A percentile compares a stretch with the other conserved stretches of the same genome.
Evolutionary conservation across 2,797 vertebrate genomes (phyloP).

Genomic region (Galagoides demidoff): DNA sequence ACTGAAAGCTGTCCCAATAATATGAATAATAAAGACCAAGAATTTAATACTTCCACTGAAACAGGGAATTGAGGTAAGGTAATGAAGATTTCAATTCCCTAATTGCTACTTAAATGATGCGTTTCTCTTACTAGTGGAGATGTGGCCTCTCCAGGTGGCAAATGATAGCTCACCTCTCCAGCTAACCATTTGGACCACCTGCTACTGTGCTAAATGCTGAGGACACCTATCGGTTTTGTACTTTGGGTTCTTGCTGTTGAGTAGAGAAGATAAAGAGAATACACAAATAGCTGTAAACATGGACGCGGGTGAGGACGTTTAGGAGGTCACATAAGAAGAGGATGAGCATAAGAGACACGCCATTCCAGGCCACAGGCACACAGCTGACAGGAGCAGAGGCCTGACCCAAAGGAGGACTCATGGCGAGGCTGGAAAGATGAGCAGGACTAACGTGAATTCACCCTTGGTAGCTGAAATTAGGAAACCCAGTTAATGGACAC

Average conservation of each 20-base stretch:
- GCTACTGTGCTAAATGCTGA: not conserved
- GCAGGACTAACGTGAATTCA: not conserved
- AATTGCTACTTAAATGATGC: not conserved
- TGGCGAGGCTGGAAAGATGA: not conserved
- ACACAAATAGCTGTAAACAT: not conserved
- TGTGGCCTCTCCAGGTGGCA: not conserved
- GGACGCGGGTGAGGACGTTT: not conserved
- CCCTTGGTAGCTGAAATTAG: not conserved
- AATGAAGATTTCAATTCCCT: not conserved
- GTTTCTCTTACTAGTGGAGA: not conserved
- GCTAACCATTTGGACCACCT: not conserved
- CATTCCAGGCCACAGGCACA: not conserved
- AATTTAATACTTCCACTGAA: not conserved
- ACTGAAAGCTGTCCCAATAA: not conserved
- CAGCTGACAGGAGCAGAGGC: not conserved
- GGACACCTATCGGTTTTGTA: not conserved
- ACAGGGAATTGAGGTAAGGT: not conserved
- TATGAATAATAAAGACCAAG: not conserved
- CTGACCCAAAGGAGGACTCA: not conserved
- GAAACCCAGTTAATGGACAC: not conserved
- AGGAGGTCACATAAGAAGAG: not conserved
- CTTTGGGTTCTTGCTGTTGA: not conserved
- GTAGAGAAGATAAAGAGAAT: not conserved
- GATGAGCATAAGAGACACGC: accelerated
- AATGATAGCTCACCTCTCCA: not conserved